phyloP scores from a whole-genome alignment of 2,797 vertebrate species.

The Sciurus carolinensis region DNA sequence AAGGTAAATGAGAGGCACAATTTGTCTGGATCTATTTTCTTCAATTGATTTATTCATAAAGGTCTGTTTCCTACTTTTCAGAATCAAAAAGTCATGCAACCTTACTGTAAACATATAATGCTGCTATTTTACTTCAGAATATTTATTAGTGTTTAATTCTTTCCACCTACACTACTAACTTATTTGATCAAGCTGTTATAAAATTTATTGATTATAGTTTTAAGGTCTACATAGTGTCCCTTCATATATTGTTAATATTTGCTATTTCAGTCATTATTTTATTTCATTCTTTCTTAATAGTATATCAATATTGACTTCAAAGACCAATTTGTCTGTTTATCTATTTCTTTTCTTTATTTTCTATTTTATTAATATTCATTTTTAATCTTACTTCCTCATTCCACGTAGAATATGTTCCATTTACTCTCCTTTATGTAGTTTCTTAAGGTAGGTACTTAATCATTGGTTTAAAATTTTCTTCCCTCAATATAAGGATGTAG shows the following conservation, averaged over 20 bases:
- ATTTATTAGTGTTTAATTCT: not conserved
- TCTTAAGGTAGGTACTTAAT: not conserved
- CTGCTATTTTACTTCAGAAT: not conserved
- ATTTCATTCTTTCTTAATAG: not conserved
- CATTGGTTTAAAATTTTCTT: not conserved
- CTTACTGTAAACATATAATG: not conserved
- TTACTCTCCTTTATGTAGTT: not conserved
- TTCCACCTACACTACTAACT: not conserved
- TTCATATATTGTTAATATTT: not conserved
- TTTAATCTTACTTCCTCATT: not conserved
- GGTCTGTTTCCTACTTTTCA: not conserved
- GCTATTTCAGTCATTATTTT: not conserved
- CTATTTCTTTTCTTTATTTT: not conserved
- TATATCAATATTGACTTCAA: not conserved
- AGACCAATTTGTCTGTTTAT: not conserved
- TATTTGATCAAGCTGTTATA: not conserved
- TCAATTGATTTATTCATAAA: not conserved
- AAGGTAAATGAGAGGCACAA: not conserved
- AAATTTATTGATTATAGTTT: conserved; percentile 1
- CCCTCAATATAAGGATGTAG: not conserved
- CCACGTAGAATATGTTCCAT: not conserved
- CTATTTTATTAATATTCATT: not conserved
- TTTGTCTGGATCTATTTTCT: not conserved
- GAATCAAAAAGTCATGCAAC: not conserved
- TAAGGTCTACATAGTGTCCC: not conserved